A percentile compares a stretch with the other conserved stretches of the same genome.
Conservation (phyloP, 2,797 vertebrate genomes). For the Poeciliopsis presidionis region DNA sequence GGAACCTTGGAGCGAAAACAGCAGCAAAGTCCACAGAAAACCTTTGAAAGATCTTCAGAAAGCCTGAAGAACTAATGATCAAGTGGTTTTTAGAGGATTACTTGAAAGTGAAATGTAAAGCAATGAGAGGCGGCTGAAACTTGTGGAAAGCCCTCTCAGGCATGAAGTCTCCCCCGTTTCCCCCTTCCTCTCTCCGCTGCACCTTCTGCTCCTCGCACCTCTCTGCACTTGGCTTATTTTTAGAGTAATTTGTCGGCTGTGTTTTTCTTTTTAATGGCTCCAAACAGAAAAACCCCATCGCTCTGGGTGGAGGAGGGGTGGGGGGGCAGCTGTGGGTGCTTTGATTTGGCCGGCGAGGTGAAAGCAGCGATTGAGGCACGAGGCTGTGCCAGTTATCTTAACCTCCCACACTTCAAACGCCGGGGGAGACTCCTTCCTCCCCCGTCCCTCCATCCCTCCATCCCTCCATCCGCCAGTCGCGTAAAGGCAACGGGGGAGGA, state of each 20-base stretch:
- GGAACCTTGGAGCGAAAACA: neutral
- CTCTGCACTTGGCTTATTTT: conserved; percentile 73
- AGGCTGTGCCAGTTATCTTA: conserved; percentile 85
- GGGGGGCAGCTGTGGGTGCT: conserved; percentile 77
- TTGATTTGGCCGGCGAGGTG: conserved; percentile 78
- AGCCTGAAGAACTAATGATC: neutral
- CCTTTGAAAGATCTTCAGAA: neutral
- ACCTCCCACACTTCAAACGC: conserved; percentile 89
- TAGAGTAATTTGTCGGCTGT: conserved; percentile 69
- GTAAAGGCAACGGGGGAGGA: conserved; percentile 51
- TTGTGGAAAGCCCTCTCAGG: conserved; percentile 35
- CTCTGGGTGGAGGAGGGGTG: conserved; percentile 37
- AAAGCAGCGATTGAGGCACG: conserved; percentile 77
- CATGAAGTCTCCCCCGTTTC: conserved; percentile 6
- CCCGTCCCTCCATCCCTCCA: conserved; percentile 10
- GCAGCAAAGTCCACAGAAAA: neutral
- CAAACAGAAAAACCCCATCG: conserved; percentile 46
- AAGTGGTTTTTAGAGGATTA: neutral
- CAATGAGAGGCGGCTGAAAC: neutral
- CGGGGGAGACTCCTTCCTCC: conserved; percentile 48
- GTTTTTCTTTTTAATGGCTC: conserved; percentile 74
- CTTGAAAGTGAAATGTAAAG: neutral
- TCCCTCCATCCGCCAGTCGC: conserved; percentile 20
- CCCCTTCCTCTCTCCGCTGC: conserved; percentile 36
- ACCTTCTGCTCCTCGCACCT: conserved; percentile 39